Conservation (phyloP, 2,888 invertebrate genomes). For the Lucinisca nassula region DNA sequence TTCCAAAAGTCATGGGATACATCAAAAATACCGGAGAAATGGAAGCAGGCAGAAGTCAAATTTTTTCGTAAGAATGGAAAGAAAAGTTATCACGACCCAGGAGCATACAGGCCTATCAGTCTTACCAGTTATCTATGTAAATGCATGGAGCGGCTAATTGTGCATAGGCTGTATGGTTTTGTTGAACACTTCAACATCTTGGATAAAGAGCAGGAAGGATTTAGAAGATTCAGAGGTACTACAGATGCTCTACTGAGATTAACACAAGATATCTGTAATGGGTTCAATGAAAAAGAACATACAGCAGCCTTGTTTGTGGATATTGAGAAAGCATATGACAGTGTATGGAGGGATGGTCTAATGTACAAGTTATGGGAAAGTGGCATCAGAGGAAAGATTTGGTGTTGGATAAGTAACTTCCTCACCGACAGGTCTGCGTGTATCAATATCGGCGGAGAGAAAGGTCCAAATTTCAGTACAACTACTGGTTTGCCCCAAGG, state of each 20-base stretch:
- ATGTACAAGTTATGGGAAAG: slow-evolving; percentile 36
- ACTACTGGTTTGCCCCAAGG: too few relatives aligned
- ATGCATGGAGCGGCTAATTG: slow-evolving; percentile 12
- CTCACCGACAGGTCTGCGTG: too few relatives aligned
- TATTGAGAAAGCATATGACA: too few relatives aligned
- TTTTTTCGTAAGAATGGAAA: slow-evolving; percentile 22
- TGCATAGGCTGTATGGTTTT: neutral
- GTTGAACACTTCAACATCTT: slow-evolving; percentile 7
- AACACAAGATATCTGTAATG: slow-evolving; percentile 31
- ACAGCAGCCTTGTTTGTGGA: slow-evolving; percentile 24
- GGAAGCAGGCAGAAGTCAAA: slow-evolving; percentile 12
- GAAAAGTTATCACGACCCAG: too few relatives aligned
- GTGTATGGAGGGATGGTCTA: slow-evolving; percentile 45
- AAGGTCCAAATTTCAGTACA: too few relatives aligned
- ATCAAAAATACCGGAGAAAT: too few relatives aligned
- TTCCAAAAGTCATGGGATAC: too few relatives aligned
- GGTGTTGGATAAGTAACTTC: too few relatives aligned
- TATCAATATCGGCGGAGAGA: neutral
- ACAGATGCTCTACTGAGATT: slow-evolving; percentile 26
- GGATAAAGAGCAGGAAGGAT: slow-evolving; percentile 33
- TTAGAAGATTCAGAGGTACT: slow-evolving; percentile 21
- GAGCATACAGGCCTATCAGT: slow-evolving; percentile 32
- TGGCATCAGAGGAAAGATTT: too few relatives aligned
- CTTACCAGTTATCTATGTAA: slow-evolving; percentile 28
- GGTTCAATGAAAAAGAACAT: slow-evolving; percentile 23